A percentile compares a stretch with the other conserved stretches of the same genome.
phyloP scores from a whole-genome alignment of 2,888 invertebrate genomes.

The Tenodera sinensis region DNA sequence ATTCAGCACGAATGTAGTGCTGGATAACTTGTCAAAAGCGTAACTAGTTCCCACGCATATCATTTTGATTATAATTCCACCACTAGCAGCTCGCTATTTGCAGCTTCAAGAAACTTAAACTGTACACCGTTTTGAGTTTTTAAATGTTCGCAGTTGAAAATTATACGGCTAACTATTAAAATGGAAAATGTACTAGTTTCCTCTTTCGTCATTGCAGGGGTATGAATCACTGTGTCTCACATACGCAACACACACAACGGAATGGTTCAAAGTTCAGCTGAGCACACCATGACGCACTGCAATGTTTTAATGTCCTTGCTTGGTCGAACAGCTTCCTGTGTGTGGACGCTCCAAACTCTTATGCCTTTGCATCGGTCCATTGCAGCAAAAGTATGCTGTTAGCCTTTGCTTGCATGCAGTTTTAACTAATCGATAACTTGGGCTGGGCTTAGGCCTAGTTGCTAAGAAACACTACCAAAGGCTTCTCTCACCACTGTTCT shows the following conservation, averaged over 20 bases:
- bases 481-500: not conserved
- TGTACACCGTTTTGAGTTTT: not conserved
- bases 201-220: not conserved
- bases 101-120: not conserved
- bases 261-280: not conserved
- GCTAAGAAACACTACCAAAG: slow-evolving; percentile 16
- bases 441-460: slow-evolving; percentile 21
- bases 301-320: not conserved
- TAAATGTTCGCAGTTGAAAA: not conserved
- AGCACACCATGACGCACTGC: not conserved
- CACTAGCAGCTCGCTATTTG: not conserved
- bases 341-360: not conserved
- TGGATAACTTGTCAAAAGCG: not conserved
- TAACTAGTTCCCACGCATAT: not conserved
- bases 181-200: not conserved
- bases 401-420: slow-evolving; percentile 22
- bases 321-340: not conserved
- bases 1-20: not conserved
- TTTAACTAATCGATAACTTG: slow-evolving; percentile 23
- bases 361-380: slow-evolving; percentile 11
- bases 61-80: not conserved
- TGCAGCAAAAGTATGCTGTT: slow-evolving; percentile 20
- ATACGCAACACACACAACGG: not conserved
- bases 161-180: not conserved
- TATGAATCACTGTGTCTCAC: not conserved